Evolutionary conservation across 2,797 vertebrate genomes (phyloP).

Genomic region (Pristis pectinata): DNA sequence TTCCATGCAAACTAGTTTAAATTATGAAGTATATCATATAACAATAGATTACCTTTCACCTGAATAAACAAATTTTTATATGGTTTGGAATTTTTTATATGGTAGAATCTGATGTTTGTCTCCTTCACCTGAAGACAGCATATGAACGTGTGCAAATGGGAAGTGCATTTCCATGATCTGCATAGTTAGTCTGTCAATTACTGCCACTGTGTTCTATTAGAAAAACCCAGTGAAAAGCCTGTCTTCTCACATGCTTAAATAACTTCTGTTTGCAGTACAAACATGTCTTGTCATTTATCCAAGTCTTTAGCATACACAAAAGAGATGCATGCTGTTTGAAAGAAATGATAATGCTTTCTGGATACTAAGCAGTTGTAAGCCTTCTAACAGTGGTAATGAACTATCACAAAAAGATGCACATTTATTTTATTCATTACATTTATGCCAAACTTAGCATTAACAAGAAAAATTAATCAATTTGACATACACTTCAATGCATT

Average conservation of each 20-base stretch:
- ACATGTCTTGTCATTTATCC: not conserved
- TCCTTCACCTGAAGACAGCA: not conserved
- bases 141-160: not conserved
- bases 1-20: not conserved
- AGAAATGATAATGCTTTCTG: not conserved
- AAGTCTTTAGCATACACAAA: not conserved
- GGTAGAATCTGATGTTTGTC: not conserved
- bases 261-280: not conserved
- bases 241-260: not conserved
- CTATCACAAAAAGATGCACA: not conserved
- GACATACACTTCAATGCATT: not conserved
- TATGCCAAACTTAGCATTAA: not conserved
- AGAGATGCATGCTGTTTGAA: not conserved
- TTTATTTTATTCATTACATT: not conserved
- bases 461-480: not conserved
- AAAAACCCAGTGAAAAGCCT: not conserved
- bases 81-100: not conserved
- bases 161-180: not conserved
- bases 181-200: not conserved
- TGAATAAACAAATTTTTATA: not conserved
- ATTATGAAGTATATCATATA: not conserved
- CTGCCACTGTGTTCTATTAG: not conserved
- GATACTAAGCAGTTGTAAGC: not conserved
- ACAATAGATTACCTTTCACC: not conserved
- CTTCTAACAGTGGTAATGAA: not conserved